Conservation (phyloP, 2,797 vertebrate species). For the Chrosomus eos region DNA sequence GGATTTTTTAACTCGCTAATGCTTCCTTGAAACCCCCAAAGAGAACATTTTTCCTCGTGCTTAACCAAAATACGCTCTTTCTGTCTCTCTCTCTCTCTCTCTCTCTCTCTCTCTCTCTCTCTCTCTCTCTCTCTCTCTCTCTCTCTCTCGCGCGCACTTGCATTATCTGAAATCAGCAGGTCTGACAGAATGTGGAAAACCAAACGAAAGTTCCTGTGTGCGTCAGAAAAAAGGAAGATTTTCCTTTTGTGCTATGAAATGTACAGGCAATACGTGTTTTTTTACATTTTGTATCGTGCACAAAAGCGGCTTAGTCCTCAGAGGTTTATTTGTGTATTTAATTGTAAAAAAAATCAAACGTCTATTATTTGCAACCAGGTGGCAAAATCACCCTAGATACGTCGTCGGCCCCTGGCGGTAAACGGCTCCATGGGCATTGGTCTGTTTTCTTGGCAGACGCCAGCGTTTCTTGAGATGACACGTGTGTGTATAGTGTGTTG, state of each 20-base stretch:
- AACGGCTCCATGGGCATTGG: neutral
- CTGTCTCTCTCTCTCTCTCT: neutral
- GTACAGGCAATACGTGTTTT: slow-evolving; percentile 70
- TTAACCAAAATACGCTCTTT: slow-evolving; percentile 58
- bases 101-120: neutral
- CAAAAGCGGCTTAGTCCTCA: slow-evolving; percentile 13
- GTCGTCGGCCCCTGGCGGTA: neutral
- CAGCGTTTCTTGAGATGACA: neutral
- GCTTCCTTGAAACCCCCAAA: slow-evolving; percentile 57
- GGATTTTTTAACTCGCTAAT: slow-evolving; percentile 38
- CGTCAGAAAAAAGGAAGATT: slow-evolving; percentile 60
- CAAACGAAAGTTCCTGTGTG: slow-evolving; percentile 68
- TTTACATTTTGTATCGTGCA: slow-evolving; percentile 72
- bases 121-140: neutral
- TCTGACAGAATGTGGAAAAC: slow-evolving; percentile 75
- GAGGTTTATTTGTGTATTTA: slow-evolving; percentile 34
- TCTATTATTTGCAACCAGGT: slow-evolving; percentile 17
- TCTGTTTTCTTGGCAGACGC: neutral
- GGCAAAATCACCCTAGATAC: neutral
- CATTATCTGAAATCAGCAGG: slow-evolving; percentile 76
- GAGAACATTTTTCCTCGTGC: slow-evolving; percentile 48
- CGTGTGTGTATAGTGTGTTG: neutral
- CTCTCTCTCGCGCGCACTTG: slow-evolving; percentile 42
- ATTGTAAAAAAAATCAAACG: neutral
- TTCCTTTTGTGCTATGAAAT: slow-evolving; percentile 70